A percentile compares a stretch with the other conserved stretches of the same genome.
Conservation (phyloP, 92 coral and sea anemone species). For the Anthopleura xanthogrammica region DNA sequence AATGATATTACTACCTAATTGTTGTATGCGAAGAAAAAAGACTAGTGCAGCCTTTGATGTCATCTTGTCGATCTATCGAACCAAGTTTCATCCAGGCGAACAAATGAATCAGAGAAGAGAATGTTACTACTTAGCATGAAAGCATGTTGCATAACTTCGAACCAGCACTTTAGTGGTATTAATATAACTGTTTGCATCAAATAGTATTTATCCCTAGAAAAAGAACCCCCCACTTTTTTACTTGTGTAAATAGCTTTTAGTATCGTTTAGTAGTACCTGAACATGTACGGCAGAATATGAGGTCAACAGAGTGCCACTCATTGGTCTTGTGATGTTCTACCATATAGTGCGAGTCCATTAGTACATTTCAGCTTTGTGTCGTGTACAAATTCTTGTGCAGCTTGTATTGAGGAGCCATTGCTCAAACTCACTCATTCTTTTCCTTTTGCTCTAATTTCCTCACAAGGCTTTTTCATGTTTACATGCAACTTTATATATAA, state of each 20-base stretch:
- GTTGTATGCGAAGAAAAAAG: too few relatives aligned
- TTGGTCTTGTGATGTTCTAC: not conserved
- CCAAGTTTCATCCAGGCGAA: too few relatives aligned
- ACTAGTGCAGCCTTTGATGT: too few relatives aligned
- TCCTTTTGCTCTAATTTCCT: too few relatives aligned
- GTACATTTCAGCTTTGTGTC: not conserved
- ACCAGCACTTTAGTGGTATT: not conserved
- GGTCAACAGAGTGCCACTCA: not conserved
- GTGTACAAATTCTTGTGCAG: not conserved
- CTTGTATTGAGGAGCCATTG: not conserved
- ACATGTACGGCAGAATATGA: not conserved
- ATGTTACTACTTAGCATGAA: too few relatives aligned
- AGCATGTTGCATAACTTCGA: too few relatives aligned
- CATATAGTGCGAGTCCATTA: not conserved
- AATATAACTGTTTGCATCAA: not conserved
- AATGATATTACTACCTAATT: too few relatives aligned
- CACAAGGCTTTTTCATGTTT: too few relatives aligned
- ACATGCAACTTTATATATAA: too few relatives aligned
- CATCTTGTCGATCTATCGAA: too few relatives aligned
- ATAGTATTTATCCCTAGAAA: not conserved
- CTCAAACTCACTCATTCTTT: too few relatives aligned
- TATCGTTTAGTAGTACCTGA: not conserved
- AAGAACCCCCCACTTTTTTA: not conserved
- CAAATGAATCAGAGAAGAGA: too few relatives aligned
- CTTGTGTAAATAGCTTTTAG: not conserved